Evolutionary conservation across 37 sponge, comb jelly and placozoan species (phyloP), one percentile per base, ranked within the genome.

Genomic region (Dysidea cf. avara): DNA sequence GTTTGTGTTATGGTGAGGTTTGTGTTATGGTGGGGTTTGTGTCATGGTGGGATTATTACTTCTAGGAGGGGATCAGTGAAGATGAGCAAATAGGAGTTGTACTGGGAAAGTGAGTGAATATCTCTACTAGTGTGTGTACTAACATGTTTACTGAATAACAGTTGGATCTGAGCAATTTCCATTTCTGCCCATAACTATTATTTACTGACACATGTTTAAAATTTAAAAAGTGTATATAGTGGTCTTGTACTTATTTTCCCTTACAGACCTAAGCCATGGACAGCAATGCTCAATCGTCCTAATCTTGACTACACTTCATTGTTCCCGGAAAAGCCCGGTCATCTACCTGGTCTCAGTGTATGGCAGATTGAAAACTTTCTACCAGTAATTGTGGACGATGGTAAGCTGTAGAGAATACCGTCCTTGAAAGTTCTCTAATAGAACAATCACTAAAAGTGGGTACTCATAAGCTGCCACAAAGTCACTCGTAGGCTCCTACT

Each of bases 291-390:
- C 34, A 83, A 84, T 53, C 74, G 86, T 49, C 99, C 94, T 36
- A 86, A 92, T 43, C 76, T 97, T 38, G 87, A 94, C 70, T 97
- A 97, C 66, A 61, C 77, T 16, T 88, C 85, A 0, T 59, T 94
- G 20, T 97, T 97, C 68, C 43, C 80, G 2, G 91, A 90, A 3
- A 86, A 89, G 18, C 79, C 83, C 16, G 90, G 90, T 0, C 84
- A 56, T 11, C 68, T 80, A 2, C 76, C 86, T 0, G 97, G 99
- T 6, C 56, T 97, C 13, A 79, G 82, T 17, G 50, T 97, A 24
- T 97, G 99, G 99, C 76, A 79, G 46, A 97, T 97, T 63, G 99
- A 97, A 49, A 94, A 97, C 67, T 94, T 97, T 67, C 67, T 76
- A 47, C 99, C 99, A 21, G 83, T 85, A 2, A 69, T 77, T 34